Evolutionary conservation across 2,888 invertebrate species (phyloP).

Genomic region (Spodoptera picta): DNA sequence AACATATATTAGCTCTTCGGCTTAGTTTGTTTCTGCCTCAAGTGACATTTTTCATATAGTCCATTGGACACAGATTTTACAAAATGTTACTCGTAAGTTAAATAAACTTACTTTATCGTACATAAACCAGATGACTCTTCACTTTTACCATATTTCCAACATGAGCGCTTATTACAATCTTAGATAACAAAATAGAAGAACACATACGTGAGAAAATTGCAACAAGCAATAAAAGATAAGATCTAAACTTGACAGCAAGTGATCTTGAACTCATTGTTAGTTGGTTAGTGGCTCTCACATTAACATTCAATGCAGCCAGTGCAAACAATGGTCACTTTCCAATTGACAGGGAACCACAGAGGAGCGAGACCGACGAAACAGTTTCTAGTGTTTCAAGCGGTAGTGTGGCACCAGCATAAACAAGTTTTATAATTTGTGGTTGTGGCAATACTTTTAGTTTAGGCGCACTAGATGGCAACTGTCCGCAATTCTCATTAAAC

Average conservation of each 20-base stretch:
- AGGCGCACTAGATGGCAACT: slow-evolving; percentile 49
- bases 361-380: slow-evolving; percentile 47
- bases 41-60: too few species aligned
- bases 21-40: too few species aligned
- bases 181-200: neutral
- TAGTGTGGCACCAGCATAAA: slow-evolving; percentile 29
- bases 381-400: slow-evolving; percentile 29
- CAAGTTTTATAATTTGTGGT: slow-evolving; percentile 73
- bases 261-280: slow-evolving; percentile 23
- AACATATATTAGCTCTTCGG: too few species aligned
- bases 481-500: slow-evolving; percentile 62
- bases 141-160: too few species aligned
- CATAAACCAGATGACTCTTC: too few species aligned
- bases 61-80: too few species aligned
- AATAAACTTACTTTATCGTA: too few species aligned
- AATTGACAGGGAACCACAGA: slow-evolving; percentile 60
- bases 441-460: slow-evolving; percentile 55
- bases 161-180: neutral
- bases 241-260: slow-evolving; percentile 5
- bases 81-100: too few species aligned
- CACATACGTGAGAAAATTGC: neutral
- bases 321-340: slow-evolving; percentile 62
- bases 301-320: slow-evolving; percentile 56
- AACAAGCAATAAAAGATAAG: neutral
- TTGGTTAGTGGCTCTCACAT: slow-evolving; percentile 41